A percentile compares a stretch with the other conserved stretches of the same genome.
These are phyloP conservation scores for Aptenodytes forsteri DNA, from an alignment of 2,113 vertebrate species.

Conservation along the genomic window DNA sequence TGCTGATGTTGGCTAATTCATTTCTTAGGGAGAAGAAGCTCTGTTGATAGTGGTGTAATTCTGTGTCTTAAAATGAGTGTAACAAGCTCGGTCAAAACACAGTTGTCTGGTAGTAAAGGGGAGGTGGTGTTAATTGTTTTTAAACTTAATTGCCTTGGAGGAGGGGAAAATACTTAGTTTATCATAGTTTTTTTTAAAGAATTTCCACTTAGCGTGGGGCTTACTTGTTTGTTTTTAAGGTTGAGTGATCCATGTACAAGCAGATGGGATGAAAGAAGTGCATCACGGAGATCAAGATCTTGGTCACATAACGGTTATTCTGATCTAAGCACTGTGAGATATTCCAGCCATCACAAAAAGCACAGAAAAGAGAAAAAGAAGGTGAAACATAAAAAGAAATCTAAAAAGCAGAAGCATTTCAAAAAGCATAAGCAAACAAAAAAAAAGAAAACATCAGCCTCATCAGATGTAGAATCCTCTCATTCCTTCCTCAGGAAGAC, in stretches of 20 bases:
- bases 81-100: not conserved
- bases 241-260: slow-evolving; percentile 84
- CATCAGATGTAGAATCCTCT: slow-evolving; percentile 76
- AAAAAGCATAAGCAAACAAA: slow-evolving; percentile 87
- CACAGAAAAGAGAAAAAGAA: slow-evolving; percentile 90
- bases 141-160: not conserved
- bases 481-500: slow-evolving; percentile 73
- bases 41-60: not conserved
- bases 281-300: slow-evolving; percentile 86
- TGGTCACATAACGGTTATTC: slow-evolving; percentile 86
- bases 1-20: not conserved
- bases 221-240: slow-evolving; percentile 63
- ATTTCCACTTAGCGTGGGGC: not conserved
- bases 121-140: not conserved
- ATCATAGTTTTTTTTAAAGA: not conserved
- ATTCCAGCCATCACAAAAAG: slow-evolving; percentile 76
- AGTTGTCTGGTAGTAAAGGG: not conserved
- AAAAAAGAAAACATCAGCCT: slow-evolving; percentile 64
- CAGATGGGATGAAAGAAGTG: slow-evolving; percentile 89
- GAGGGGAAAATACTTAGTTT: not conserved
- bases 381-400: slow-evolving; percentile 90
- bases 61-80: rapidly evolving
- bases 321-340: slow-evolving; percentile 76
- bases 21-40: not conserved
- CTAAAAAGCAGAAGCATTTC: slow-evolving; percentile 88